These are phyloP conservation scores for Zaprionus ghesquierei DNA, from an alignment of 1,140 invertebrate species.

Conservation along the genomic window DNA sequence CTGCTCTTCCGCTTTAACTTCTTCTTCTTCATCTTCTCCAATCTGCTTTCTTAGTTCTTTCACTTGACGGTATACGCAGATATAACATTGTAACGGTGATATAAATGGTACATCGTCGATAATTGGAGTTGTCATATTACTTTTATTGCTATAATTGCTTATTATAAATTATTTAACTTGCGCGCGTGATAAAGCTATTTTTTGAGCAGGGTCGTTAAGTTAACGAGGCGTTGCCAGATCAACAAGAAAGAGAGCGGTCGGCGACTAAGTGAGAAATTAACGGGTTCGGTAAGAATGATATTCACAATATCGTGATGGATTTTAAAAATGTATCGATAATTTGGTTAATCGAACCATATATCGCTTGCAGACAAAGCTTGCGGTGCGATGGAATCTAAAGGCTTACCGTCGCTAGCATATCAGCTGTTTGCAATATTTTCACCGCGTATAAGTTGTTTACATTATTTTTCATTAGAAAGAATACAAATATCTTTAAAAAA, in stretches of 20 bases:
- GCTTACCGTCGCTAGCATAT: not conserved
- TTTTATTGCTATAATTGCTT: not conserved
- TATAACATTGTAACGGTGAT: conserved; percentile 18
- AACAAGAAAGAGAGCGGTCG: not conserved
- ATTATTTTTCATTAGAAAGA: conserved; percentile 10
- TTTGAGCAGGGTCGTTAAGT: not conserved
- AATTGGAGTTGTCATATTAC: not conserved
- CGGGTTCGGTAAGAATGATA: not conserved
- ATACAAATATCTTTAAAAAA: not conserved
- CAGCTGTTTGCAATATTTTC: conserved; percentile 27
- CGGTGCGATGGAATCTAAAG: not conserved
- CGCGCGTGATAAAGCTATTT: not conserved
- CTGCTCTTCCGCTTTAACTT: not conserved
- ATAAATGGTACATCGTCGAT: not conserved
- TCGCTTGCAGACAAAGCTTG: not conserved
- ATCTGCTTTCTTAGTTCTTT: not conserved
- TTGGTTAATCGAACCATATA: not conserved
- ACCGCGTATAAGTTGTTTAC: conserved; percentile 41
- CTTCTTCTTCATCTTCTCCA: too few relatives aligned
- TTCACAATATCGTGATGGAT: not conserved
- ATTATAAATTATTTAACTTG: not conserved
- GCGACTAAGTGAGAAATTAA: not conserved
- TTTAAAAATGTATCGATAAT: not conserved
- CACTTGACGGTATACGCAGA: conserved; percentile 17
- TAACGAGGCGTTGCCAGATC: not conserved